Evolutionary conservation across 30 jellyfish, hydroid and myxozoan genomes (phyloP).

Genomic region (Turritopsis rubra): DNA sequence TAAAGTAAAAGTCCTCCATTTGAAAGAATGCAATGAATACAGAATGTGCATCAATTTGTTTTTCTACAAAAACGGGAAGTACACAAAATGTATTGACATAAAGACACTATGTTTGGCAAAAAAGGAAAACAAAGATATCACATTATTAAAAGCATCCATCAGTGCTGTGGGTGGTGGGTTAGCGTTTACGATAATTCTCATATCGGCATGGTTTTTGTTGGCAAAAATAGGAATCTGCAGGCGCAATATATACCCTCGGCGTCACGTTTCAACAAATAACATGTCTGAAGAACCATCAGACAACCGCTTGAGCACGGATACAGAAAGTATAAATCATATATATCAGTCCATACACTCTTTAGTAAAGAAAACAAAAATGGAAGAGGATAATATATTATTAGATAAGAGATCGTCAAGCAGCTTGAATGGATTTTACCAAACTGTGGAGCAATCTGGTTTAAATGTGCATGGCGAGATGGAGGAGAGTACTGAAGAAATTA

Average conservation of each 20-base stretch:
- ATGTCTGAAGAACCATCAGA: not conserved
- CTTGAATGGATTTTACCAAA: not conserved
- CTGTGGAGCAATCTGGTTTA: not conserved
- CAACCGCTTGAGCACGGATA: not conserved
- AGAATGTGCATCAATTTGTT: not conserved
- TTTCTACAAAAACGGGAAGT: not conserved
- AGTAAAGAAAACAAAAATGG: not conserved
- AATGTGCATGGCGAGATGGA: not conserved
- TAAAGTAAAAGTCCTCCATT: too few species aligned
- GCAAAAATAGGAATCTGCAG: not conserved
- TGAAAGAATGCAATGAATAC: not conserved
- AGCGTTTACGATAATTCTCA: not conserved
- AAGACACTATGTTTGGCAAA: not conserved
- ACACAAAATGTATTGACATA: not conserved
- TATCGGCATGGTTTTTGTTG: not conserved
- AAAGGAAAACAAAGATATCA: not conserved
- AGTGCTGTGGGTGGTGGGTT: not conserved
- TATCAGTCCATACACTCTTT: not conserved
- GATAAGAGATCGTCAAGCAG: not conserved
- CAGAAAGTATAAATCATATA: not conserved
- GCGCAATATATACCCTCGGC: not conserved
- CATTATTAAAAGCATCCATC: not conserved
- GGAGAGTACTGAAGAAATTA: not conserved
- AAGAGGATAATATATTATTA: not conserved
- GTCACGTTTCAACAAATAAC: not conserved